phyloP scores from a whole-genome alignment of 2,797 vertebrate genomes.

The Centroberyx gerrardi region DNA sequence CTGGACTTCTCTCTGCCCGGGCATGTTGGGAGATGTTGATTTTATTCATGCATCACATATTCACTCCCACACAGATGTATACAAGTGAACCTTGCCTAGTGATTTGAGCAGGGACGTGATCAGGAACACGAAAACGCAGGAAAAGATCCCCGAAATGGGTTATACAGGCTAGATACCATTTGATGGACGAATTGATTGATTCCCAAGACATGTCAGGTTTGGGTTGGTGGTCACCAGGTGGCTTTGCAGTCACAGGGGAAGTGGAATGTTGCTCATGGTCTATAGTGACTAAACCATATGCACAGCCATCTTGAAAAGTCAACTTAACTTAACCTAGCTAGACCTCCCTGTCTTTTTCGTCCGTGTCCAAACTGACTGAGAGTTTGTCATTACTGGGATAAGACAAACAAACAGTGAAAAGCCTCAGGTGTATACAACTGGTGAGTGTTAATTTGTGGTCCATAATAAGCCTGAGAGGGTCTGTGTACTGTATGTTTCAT shows the following conservation, averaged over 20 bases:
- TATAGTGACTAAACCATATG: slow-evolving; percentile 59
- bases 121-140: no score
- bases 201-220: not conserved
- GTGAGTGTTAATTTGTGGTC: not conserved
- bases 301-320: slow-evolving; percentile 54
- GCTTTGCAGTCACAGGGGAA: slow-evolving; percentile 53
- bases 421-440: slow-evolving; percentile 1
- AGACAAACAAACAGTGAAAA: slow-evolving; percentile 3
- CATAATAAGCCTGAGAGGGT: no score
- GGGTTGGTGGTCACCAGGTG: slow-evolving; percentile 57
- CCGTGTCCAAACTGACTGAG: slow-evolving; percentile 14
- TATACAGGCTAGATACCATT: not conserved
- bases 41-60: not conserved
- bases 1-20: not conserved
- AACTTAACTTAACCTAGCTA: not conserved
- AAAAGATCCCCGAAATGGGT: not conserved
- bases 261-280: slow-evolving; percentile 21
- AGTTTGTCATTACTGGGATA: slow-evolving; percentile 19
- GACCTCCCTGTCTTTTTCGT: slow-evolving; percentile 47
- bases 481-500: no score
- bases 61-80: not conserved
- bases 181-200: not conserved
- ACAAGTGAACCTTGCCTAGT: no score
- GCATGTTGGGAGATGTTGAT: not conserved
- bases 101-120: no score